These are phyloP conservation scores for Troilus luridus DNA, from an alignment of 2,888 invertebrate species.

Conservation along the genomic window DNA sequence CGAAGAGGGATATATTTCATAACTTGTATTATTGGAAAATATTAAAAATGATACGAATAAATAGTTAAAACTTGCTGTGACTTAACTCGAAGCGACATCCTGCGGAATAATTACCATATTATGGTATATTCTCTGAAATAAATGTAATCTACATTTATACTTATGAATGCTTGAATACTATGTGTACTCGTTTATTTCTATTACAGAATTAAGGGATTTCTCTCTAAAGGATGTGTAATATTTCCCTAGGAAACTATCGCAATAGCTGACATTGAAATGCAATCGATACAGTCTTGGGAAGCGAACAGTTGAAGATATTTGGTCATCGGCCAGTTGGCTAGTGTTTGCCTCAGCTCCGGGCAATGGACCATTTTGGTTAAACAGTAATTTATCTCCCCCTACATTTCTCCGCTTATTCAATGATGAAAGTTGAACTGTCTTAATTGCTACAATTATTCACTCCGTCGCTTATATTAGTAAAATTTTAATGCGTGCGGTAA, in stretches of 20 bases:
- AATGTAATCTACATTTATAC: no score
- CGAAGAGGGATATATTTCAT: no score
- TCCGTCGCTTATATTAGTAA: not conserved
- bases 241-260: not conserved
- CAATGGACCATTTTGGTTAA: conserved; percentile 22
- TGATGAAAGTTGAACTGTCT: not conserved
- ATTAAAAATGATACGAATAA: no score
- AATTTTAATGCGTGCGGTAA: not conserved
- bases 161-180: no score
- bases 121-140: no score
- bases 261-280: not conserved
- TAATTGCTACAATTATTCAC: not conserved
- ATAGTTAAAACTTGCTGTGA: no score
- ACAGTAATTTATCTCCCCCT: not conserved
- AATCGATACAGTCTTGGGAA: not conserved
- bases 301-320: conserved; percentile 2
- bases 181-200: no score
- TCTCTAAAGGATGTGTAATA: not conserved
- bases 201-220: no score
- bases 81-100: no score
- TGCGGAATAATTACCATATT: no score
- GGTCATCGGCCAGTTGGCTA: conserved; percentile 35
- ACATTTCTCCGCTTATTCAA: conserved; percentile 1
- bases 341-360: not conserved
- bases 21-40: no score